Base-by-base conservation (phyloP, 2,888 invertebrate species). In the Ennomos erosarius region DNA sequence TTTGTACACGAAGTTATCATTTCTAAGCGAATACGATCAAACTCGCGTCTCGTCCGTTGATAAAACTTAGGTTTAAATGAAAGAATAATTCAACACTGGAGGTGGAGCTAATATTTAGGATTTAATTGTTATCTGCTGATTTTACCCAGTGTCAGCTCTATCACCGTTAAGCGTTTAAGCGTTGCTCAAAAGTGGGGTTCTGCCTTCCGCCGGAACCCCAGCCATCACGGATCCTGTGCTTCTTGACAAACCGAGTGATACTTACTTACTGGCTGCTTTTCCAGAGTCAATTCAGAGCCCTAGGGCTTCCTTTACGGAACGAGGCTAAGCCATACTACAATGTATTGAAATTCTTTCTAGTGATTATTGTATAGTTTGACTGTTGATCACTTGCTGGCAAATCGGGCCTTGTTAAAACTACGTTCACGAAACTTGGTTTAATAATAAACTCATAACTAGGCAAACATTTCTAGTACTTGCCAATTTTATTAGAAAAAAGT, bases 91-190 rank as follows among this genome's bases (percentile, higher is more conserved):
- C 33, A 38, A 43, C 47, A 43, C 37, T 40, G 38, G 9, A 46
- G 50, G 48, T 55, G 44, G n/a, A 48, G 51, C 60, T 43, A 50
- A 50, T 61, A 50, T 56, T 53, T 55, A 54, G 45, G 61, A 59
- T 64, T 55, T 66, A 2, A 65, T 64, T 63, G 74, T 75, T 76
- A 72, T 76, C 77, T 78, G 70, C 77, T 54, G 64, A 60, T 62
- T 50, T 65, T 55, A 51, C 74, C 78, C 76, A 78, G 78, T 79
- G 73, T 75, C 63, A 63, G 58, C 65, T 67, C 1, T 16, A 16
- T 16, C 16, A 16, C 16, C 67, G 69, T 71, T 75, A n/a, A n/a
- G n/a, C 72, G 67, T 67, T 70, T n/a, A n/a, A 65, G 61, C 59
- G 44, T 75, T 74, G 76, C 78, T 78, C 77, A 76, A 75, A 65